Evolutionary conservation across 2,888 invertebrate species (phyloP).

Genomic region (Tethea ocularis): DNA sequence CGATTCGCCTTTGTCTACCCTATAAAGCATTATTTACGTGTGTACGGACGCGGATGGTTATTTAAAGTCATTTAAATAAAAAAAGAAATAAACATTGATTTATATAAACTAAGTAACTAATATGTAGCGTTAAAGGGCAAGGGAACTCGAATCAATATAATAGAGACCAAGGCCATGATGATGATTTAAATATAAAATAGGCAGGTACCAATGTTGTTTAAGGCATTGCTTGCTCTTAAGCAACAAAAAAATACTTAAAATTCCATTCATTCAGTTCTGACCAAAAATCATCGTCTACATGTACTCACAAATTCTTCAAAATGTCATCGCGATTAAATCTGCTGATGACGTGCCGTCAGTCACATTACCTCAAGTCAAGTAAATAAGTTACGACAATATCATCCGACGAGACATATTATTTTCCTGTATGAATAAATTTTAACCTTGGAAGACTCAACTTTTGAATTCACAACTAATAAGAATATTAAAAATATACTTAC

Average conservation of each 20-base stretch:
- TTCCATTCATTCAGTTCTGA: background rate
- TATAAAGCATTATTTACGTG: too few species aligned
- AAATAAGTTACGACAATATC: background rate
- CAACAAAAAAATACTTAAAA: background rate
- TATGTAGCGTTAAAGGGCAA: background rate
- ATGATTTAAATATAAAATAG: background rate
- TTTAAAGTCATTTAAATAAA: too few species aligned
- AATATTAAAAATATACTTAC: too few species aligned
- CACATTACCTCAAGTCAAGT: constrained; percentile 1
- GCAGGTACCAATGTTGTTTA: background rate
- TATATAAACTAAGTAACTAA: background rate
- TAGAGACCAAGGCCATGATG: background rate
- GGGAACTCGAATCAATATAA: background rate
- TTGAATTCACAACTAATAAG: background rate
- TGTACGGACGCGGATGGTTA: too few species aligned
- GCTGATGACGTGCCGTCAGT: constrained; percentile 4
- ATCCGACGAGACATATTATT: constrained; percentile 1
- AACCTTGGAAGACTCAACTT: background rate
- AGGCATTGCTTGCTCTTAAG: background rate
- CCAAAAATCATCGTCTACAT: background rate
- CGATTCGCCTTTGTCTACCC: too few species aligned
- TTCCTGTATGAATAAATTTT: background rate
- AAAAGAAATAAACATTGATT: too few species aligned
- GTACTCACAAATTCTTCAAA: constrained; percentile 9
- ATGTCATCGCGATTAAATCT: constrained; percentile 8